Evolutionary conservation across 2,113 vertebrate species (phyloP).

Genomic region (Etia nguti): DNA sequence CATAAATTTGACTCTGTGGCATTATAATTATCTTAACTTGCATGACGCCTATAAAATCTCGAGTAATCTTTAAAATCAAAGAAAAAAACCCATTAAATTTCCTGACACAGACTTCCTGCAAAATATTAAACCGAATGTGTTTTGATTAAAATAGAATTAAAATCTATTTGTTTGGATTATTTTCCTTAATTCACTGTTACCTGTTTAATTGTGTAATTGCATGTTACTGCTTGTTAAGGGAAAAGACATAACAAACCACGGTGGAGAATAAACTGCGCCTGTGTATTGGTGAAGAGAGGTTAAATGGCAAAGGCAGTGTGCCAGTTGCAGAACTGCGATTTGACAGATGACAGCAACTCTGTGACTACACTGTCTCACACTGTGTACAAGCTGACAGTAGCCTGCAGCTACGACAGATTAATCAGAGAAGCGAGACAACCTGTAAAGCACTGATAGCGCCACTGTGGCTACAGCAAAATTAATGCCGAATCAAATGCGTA

Average conservation of each 20-base stretch:
- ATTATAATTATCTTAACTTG: neutral
- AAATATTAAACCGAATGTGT: neutral
- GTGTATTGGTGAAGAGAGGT: neutral
- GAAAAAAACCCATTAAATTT: neutral
- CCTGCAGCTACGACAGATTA: neutral
- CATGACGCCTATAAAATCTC: fast-evolving
- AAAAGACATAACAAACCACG: neutral
- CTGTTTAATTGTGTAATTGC: neutral
- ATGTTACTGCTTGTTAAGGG: neutral
- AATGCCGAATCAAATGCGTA: neutral
- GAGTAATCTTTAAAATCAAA: neutral
- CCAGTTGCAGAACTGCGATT: neutral
- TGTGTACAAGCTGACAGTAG: neutral
- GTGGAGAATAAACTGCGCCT: neutral
- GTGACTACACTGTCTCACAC: neutral
- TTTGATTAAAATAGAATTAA: neutral
- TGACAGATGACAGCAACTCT: neutral
- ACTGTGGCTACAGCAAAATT: neutral
- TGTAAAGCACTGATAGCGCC: neutral
- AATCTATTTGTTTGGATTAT: neutral
- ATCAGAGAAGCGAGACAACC: neutral
- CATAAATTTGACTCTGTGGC: neutral
- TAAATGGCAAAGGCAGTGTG: neutral
- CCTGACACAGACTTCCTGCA: neutral
- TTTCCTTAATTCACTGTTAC: neutral